Evolutionary conservation across 2,113 vertebrate species (phyloP), one percentile per base, ranked within the genome.

Genomic region (Theristicus caerulescens): DNA sequence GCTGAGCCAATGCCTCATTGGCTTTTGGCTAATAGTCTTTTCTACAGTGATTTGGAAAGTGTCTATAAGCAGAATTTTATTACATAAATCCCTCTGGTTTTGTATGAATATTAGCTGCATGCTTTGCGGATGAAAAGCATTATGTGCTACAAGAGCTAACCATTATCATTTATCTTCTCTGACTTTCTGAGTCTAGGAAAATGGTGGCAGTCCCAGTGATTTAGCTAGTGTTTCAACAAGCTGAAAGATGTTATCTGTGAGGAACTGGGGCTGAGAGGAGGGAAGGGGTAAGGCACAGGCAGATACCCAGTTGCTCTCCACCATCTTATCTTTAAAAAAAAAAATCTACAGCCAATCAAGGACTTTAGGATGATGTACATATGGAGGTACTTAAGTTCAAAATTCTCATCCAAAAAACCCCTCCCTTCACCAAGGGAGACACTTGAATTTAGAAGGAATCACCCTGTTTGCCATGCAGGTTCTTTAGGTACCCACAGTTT

Each of bases 121-220:
- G 70, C 58, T 82, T 94, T 94, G 91, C 0, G 1, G 54, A 87
- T 95, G 66, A 91, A 90, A 76, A 93, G 55, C 71, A 47, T 90
- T 93, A 86, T 94, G 91, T 80, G 87, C 62, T 91, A 22, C 59
- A 73, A 51, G 66, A 95, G 24, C 66, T 70, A 87, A 70, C 36
- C 62, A 70, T 81, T 34, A 81, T 86, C 54, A 81, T 97, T 96
- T 90, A 77, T 94, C 94, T 97, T 91, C 66, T 83, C 51, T 66
- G 89, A 85, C 38, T 91, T 93, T 44, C 62, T 58, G 57, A 93
- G 54, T 40, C 78, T 34, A 29, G 58, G 66, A 82, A 91, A 87
- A 72, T 26, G 22, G 27, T 70, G 79, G 79, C 76, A 93, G 64
- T 20, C 20, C n/a, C 44, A 16, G 20, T 71, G 57, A 92, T 87